A percentile compares a stretch with the other conserved stretches of the same genome.
phyloP scores from a whole-genome alignment of 2,113 vertebrate species.

The Scomber scombrus region DNA sequence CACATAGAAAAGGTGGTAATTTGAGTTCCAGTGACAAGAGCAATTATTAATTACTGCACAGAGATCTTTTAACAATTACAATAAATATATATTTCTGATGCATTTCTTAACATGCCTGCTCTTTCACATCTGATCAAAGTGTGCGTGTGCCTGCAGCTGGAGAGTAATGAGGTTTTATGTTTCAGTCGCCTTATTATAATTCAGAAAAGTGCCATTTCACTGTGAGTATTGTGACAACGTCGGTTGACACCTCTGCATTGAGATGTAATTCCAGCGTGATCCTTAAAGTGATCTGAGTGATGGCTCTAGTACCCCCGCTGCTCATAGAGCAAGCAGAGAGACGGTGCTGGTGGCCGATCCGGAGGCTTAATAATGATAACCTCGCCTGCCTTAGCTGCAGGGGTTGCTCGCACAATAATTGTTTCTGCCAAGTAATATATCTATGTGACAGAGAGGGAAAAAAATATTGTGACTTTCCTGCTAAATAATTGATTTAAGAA shows the following conservation, averaged over 20 bases:
- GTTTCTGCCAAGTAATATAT: conserved; percentile 93
- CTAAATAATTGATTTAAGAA: conserved; percentile 91
- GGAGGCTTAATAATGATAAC: conserved; percentile 79
- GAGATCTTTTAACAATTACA: neutral
- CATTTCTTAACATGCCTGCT: neutral
- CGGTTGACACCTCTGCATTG: conserved; percentile 58
- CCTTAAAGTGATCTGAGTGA: conserved; percentile 73
- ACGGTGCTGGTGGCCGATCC: conserved; percentile 73
- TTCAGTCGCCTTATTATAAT: conserved; percentile 50
- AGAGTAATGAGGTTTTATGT: conserved; percentile 57
- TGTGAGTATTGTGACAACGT: conserved; percentile 52
- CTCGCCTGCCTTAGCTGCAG: conserved; percentile 84
- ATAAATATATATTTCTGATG: conserved; percentile 22
- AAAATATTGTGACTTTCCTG: conserved; percentile 88
- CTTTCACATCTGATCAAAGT: conserved; percentile 3
- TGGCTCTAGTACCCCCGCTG: conserved; percentile 77
- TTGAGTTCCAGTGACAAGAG: conserved; percentile 17
- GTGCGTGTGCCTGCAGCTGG: neutral
- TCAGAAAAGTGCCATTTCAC: conserved; percentile 43
- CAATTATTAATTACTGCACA: conserved; percentile 24
- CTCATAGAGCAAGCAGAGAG: conserved; percentile 55
- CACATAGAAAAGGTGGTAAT: conserved; percentile 23
- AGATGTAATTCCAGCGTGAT: conserved; percentile 67
- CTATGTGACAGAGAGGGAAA: conserved; percentile 90
- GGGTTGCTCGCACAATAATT: conserved; percentile 89